Conservation (phyloP, 2,888 invertebrate species). For the Dysmachus trigonus region DNA sequence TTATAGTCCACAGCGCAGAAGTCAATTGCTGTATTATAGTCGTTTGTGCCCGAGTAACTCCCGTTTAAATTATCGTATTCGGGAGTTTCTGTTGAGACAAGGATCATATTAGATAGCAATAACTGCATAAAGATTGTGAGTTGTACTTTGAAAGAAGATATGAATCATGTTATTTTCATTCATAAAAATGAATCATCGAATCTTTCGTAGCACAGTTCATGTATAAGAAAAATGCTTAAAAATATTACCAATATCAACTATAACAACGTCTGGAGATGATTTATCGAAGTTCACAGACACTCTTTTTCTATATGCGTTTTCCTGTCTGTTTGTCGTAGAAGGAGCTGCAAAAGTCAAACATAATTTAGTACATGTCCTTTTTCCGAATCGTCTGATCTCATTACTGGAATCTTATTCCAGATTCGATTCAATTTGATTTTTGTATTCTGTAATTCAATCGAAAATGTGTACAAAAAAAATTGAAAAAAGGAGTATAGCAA, state of each 20-base stretch:
- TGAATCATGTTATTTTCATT: too few species aligned
- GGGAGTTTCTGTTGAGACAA: constrained; percentile 35
- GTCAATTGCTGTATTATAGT: background rate
- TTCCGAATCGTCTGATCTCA: too few species aligned
- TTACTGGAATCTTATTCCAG: background rate
- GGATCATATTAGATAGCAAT: background rate
- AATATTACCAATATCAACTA: constrained; percentile 44
- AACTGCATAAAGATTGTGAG: background rate
- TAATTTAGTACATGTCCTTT: background rate
- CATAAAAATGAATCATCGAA: too few species aligned
- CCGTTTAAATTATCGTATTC: constrained; percentile 19
- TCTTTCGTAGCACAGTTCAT: background rate
- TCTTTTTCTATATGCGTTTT: constrained; percentile 1
- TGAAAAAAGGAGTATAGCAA: too few species aligned
- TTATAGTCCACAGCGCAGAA: constrained; percentile 38
- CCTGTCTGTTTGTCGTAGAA: constrained; percentile 21
- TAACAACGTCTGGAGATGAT: constrained; percentile 30
- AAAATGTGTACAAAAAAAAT: too few species aligned
- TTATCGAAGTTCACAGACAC: constrained; percentile 4
- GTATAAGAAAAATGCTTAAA: background rate
- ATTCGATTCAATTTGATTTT: background rate
- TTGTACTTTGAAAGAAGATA: background rate
- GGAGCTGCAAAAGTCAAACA: constrained; percentile 25
- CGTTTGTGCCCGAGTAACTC: background rate
- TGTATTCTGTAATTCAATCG: too few species aligned